phyloP scores from a whole-genome alignment of 1,140 invertebrate genomes.

The Drosophila persimilis region DNA sequence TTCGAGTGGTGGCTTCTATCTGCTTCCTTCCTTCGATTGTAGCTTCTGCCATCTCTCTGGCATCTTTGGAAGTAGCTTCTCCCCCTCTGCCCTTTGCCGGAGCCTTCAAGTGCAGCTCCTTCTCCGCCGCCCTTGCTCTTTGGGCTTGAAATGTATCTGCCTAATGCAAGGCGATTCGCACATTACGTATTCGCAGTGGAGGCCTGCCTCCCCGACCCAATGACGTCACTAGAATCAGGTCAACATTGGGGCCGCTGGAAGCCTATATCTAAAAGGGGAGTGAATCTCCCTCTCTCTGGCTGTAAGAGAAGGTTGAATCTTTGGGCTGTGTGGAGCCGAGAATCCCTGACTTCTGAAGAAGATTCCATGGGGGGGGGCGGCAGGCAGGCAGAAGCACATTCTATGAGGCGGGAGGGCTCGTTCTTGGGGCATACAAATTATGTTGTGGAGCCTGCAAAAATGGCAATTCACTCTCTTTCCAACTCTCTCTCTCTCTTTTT shows the following conservation, averaged over 20 bases:
- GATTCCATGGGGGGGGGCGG: neutral
- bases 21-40: too few relatives aligned
- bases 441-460: conserved; percentile 63
- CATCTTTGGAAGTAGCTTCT: too few relatives aligned
- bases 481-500: conserved; percentile 10
- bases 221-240: conserved; percentile 77
- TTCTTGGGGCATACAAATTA: conserved; percentile 44
- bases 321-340: conserved; percentile 6
- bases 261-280: neutral
- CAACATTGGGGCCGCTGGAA: conserved; percentile 29
- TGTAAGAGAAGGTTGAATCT: too few relatives aligned
- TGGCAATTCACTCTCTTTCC: conserved; percentile 52
- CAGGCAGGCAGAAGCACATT: too few relatives aligned
- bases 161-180: conserved; percentile 48
- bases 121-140: neutral
- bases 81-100: too few relatives aligned
- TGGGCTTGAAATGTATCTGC: conserved; percentile 14
- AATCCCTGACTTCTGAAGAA: neutral
- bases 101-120: too few relatives aligned
- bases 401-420: too few relatives aligned
- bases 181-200: conserved; percentile 48
- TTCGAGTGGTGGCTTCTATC: neutral
- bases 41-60: too few relatives aligned
- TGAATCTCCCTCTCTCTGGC: neutral
- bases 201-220: conserved; percentile 33